Conservation (phyloP, 53 echinoderm and acorn worm species). For the Crossaster papposus region DNA sequence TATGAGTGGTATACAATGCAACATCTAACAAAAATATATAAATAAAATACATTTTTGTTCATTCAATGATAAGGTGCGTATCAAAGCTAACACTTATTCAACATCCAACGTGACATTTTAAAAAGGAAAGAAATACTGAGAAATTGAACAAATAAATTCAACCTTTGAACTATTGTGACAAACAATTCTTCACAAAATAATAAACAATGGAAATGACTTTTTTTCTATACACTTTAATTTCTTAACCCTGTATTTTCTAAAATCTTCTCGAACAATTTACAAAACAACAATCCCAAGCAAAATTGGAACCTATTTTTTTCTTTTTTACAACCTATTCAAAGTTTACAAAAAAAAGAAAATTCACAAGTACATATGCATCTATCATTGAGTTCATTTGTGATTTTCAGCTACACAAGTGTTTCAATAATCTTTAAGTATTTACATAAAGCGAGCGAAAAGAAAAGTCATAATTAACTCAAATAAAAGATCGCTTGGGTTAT, state of each 20-base stretch:
- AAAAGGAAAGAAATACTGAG: not conserved
- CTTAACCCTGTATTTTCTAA: conserved; percentile 20
- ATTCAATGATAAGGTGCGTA: conserved; percentile 3
- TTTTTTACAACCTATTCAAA: conserved; percentile 46
- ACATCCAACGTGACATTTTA: conserved; percentile 7
- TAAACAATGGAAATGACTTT: conserved; percentile 4
- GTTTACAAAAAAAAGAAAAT: too few relatives aligned
- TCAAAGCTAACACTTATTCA: conserved; percentile 35
- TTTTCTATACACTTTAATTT: conserved; percentile 7
- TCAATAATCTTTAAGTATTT: conserved; percentile 43
- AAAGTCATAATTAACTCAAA: conserved; percentile 41
- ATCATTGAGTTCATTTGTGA: conserved; percentile 25
- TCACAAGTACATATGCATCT: conserved; percentile 23
- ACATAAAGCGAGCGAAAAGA: conserved; percentile 6
- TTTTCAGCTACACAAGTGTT: conserved; percentile 55
- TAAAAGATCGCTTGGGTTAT: not conserved
- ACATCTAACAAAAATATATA: conserved; percentile 15
- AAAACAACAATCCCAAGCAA: conserved; percentile 1
- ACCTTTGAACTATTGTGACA: not conserved
- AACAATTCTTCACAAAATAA: conserved; percentile 4
- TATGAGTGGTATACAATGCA: not conserved
- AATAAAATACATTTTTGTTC: not conserved
- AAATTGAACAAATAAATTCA: not conserved
- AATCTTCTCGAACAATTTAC: conserved; percentile 45
- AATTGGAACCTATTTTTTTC: conserved; percentile 8